phyloP scores from a whole-genome alignment of 2,113 vertebrate species.

The Nematolebias whitei region DNA sequence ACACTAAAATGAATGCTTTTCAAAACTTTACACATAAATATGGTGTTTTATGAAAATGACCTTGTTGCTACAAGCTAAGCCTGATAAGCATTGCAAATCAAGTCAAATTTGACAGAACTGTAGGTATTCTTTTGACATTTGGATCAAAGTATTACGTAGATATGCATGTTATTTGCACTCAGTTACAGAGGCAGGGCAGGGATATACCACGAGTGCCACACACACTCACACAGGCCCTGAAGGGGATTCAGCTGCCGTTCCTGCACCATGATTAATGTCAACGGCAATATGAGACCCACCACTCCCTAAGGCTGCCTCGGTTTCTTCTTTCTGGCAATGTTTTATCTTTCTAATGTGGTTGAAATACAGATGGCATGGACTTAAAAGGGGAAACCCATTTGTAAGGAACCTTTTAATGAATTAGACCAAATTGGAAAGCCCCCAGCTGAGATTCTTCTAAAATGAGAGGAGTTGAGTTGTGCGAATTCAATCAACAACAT shows the following conservation, averaged over 20 bases:
- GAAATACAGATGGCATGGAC: slow-evolving; percentile 50
- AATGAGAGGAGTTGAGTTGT: slow-evolving; percentile 26
- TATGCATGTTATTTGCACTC: slow-evolving; percentile 9
- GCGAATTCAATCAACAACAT: slow-evolving; percentile 35
- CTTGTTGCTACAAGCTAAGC: background rate
- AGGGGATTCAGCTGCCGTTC: slow-evolving; percentile 33
- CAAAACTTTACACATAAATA: too few species aligned
- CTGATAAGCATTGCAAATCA: background rate
- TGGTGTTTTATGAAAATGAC: too few species aligned
- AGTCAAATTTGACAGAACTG: background rate
- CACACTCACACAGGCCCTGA: background rate
- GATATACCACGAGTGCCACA: background rate
- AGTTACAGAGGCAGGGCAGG: background rate
- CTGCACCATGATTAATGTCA: slow-evolving; percentile 63
- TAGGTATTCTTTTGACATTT: background rate
- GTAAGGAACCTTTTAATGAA: slow-evolving; percentile 57
- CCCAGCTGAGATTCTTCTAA: slow-evolving; percentile 30
- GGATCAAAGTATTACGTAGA: background rate
- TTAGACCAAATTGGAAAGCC: slow-evolving; percentile 38
- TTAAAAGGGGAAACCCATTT: slow-evolving; percentile 63
- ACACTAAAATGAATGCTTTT: too few species aligned
- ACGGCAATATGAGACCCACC: slow-evolving; percentile 62
- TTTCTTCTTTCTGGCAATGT: slow-evolving; percentile 46
- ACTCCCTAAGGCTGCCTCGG: slow-evolving; percentile 40
- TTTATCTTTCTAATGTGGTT: slow-evolving; percentile 66